phyloP scores from a whole-genome alignment of 2,113 vertebrate species.

The Anser cygnoides region DNA sequence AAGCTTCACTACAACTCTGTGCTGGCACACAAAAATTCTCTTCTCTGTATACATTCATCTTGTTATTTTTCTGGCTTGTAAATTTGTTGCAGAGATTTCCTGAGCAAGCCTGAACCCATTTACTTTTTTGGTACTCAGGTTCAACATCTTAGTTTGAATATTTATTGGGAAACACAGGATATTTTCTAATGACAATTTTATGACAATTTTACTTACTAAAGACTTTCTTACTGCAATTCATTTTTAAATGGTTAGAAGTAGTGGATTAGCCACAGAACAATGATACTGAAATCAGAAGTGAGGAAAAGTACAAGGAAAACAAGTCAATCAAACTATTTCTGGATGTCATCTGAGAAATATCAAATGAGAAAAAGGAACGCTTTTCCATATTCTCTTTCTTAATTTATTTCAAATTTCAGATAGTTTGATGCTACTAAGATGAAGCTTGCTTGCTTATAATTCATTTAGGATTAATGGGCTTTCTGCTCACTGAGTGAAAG shows the following conservation, averaged over 20 bases:
- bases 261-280: background rate
- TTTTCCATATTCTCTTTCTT: background rate
- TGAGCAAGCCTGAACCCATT: background rate
- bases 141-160: background rate
- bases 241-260: background rate
- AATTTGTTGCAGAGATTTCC: background rate
- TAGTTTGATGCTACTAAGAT: background rate
- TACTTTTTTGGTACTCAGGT: background rate
- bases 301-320: background rate
- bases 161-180: background rate
- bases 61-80: background rate
- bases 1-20: background rate
- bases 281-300: background rate
- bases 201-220: background rate
- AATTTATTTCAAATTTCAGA: background rate
- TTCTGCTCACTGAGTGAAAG: background rate
- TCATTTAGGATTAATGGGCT: background rate
- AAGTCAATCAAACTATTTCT: background rate
- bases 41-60: background rate
- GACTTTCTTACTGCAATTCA: background rate
- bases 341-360: background rate
- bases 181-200: background rate
- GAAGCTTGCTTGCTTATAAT: background rate
- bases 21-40: accelerated
- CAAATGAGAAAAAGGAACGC: background rate